Conservation (phyloP, 2,113 vertebrate genomes). For the Stegastes partitus region DNA sequence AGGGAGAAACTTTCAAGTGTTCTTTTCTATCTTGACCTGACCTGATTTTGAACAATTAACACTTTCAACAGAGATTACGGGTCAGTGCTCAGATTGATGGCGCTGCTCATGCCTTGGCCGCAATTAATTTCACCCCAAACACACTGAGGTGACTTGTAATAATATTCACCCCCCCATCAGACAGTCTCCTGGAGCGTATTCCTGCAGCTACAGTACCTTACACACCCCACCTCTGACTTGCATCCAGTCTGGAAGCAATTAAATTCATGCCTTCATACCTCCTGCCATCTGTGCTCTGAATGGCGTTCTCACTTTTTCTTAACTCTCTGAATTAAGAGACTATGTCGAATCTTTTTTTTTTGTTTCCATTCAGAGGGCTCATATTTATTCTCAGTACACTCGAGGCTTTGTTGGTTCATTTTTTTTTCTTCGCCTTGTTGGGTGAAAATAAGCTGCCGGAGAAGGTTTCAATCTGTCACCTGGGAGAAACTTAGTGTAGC, state of each 20-base stretch:
- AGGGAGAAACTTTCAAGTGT: background rate
- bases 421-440: conserved; percentile 36
- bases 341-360: conserved; percentile 70
- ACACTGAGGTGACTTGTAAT: conserved; percentile 33
- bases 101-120: conserved; percentile 9
- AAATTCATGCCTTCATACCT: conserved; percentile 76
- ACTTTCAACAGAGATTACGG: conserved; percentile 22
- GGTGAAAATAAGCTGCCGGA: conserved; percentile 66
- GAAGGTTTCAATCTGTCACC: conserved; percentile 42
- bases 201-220: conserved; percentile 61
- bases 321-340: conserved; percentile 74
- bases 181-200: conserved; percentile 62
- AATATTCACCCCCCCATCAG: conserved; percentile 59
- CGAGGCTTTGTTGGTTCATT: conserved; percentile 57
- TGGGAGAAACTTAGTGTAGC: conserved; percentile 65
- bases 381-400: conserved; percentile 75
- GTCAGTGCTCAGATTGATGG: conserved; percentile 17
- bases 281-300: conserved; percentile 76
- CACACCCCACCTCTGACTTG: conserved; percentile 23
- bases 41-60: conserved; percentile 38
- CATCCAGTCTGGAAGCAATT: conserved; percentile 82
- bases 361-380: conserved; percentile 72
- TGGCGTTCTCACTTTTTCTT: conserved; percentile 62
- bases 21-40: conserved; percentile 9
- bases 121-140: conserved; percentile 45